Percentiles rank a stretch among this genome's conserved stretches.
phyloP scores from a whole-genome alignment of 2,888 invertebrate species.

The Apodemia hepburni region DNA sequence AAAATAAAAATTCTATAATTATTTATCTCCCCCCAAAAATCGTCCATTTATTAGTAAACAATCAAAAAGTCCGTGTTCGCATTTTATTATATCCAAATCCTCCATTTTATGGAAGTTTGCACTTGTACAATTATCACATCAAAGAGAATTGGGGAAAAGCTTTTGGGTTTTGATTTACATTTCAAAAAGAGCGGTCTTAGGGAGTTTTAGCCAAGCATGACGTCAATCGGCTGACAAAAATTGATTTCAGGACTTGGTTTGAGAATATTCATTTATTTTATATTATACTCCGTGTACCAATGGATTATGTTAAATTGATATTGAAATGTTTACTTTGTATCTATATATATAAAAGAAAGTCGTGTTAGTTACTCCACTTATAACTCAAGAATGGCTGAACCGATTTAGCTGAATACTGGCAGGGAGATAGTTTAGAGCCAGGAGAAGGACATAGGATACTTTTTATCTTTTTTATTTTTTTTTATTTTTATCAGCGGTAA shows the following conservation, averaged over 20 bases:
- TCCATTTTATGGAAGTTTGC: conserved; percentile 39
- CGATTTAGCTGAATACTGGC: no score
- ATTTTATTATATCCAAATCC: conserved; percentile 4
- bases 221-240: conserved; percentile 23
- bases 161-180: conserved; percentile 70
- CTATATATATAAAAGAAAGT: no score
- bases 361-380: no score
- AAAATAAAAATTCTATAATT: neutral
- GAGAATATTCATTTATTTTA: neutral
- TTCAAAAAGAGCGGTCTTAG: conserved; percentile 57
- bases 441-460: no score
- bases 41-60: conserved; percentile 2
- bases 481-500: no score
- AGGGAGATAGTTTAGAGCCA: no score
- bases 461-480: no score
- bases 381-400: no score
- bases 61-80: conserved; percentile 1
- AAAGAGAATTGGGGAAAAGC: conserved; percentile 59
- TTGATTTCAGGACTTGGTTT: neutral
- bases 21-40: neutral
- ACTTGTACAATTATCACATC: conserved; percentile 69
- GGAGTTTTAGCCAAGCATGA: conserved; percentile 39
- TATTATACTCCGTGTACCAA: neutral
- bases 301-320: no score
- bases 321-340: no score